These are phyloP conservation scores for Philereme transversata DNA, from an alignment of 2,888 invertebrate species.

Conservation along the genomic window DNA sequence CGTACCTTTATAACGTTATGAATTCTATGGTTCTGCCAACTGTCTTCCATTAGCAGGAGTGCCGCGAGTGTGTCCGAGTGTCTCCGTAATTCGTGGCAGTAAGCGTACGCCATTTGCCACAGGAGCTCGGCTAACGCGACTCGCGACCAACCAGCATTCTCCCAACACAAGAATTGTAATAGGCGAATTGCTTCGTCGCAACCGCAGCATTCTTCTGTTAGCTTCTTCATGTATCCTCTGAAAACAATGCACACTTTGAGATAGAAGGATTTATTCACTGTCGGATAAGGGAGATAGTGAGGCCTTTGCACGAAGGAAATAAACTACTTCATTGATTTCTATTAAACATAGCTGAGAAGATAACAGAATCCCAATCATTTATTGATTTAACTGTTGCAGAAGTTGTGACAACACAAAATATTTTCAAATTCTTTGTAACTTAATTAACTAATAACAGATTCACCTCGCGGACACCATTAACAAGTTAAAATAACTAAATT, in stretches of 20 bases:
- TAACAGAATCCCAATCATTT: too few relatives aligned
- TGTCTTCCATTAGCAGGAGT: conserved; percentile 95
- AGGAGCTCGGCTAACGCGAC: conserved; percentile 94
- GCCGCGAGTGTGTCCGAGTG: conserved; percentile 95
- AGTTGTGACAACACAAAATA: too few relatives aligned
- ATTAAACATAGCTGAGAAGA: too few relatives aligned
- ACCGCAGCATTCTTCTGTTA: conserved; percentile 96
- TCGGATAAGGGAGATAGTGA: too few relatives aligned
- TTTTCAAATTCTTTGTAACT: too few relatives aligned
- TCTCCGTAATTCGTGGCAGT: conserved; percentile 96
- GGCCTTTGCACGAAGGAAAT: too few relatives aligned
- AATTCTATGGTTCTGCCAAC: conserved; percentile 97
- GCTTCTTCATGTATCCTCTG: conserved; percentile 92
- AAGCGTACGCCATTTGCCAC: conserved; percentile 95
- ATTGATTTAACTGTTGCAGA: too few relatives aligned
- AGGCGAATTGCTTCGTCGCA: conserved; percentile 96
- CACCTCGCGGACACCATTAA: too few relatives aligned
- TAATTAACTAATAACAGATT: too few relatives aligned
- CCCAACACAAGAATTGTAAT: conserved; percentile 97
- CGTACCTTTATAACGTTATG: conserved; percentile 94
- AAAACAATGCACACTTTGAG: conserved; percentile 8
- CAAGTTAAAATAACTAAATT: too few relatives aligned
- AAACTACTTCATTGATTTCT: too few relatives aligned
- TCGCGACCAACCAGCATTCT: conserved; percentile 96
- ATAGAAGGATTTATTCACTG: neutral